Evolutionary conservation across 2,888 invertebrate genomes (phyloP).

Genomic region (Nomada ferruginata): DNA sequence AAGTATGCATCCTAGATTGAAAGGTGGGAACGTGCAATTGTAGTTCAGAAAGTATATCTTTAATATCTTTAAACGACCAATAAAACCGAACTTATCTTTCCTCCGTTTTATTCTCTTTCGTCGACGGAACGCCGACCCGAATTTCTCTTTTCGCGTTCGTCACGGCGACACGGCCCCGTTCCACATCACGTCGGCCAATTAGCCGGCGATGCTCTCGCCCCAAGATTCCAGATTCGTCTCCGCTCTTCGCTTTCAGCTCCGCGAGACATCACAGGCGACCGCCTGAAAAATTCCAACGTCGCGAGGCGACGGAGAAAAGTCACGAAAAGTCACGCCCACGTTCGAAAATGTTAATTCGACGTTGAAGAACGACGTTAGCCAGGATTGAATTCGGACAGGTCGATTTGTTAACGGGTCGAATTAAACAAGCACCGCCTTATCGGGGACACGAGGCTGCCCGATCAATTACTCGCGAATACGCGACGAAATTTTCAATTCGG

Average conservation of each 20-base stretch:
- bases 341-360: not conserved
- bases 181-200: conserved; percentile 31
- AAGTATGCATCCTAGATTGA: no score
- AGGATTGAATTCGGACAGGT: not conserved
- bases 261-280: conserved; percentile 29
- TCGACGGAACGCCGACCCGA: not conserved
- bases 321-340: not conserved
- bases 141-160: conserved; percentile 24
- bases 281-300: conserved; percentile 34
- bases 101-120: not conserved
- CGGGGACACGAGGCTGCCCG: conserved; percentile 29
- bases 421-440: not conserved
- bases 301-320: conserved; percentile 10
- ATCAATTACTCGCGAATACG: conserved; percentile 39
- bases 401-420: conserved; percentile 14
- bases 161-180: conserved; percentile 25
- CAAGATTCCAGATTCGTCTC: conserved; percentile 41
- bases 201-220: conserved; percentile 23
- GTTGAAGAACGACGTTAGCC: not conserved
- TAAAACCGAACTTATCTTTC: not conserved
- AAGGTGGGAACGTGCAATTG: no score
- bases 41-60: no score
- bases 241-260: conserved; percentile 37
- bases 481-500: conserved; percentile 53
- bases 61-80: no score